phyloP scores from a whole-genome alignment of 2,113 vertebrate species.

The Myrmecobius fasciatus region DNA sequence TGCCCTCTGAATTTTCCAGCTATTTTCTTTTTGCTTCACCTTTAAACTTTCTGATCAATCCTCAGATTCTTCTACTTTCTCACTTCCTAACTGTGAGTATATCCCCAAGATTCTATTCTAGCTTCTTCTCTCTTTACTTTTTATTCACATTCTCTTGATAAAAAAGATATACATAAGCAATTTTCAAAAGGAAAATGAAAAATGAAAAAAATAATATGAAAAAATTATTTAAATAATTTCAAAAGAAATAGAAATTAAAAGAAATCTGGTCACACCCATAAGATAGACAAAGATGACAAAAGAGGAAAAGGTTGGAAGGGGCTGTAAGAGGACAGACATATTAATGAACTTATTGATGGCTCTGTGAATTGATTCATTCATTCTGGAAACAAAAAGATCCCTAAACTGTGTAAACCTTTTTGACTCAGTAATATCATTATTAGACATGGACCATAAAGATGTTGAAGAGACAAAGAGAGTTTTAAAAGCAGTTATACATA shows the following conservation, averaged over 20 bases:
- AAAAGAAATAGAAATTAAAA: background rate
- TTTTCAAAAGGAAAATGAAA: background rate
- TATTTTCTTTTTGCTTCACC: background rate
- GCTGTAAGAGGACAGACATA: background rate
- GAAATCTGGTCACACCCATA: background rate
- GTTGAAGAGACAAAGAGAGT: background rate
- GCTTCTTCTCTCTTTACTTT: background rate
- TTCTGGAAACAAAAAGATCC: background rate
- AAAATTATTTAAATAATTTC: background rate
- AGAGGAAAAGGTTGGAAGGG: background rate
- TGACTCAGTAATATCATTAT: background rate
- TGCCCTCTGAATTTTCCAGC: background rate
- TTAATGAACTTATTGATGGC: background rate
- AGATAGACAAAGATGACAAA: background rate
- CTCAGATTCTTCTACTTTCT: background rate
- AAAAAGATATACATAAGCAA: background rate
- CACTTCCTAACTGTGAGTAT: background rate
- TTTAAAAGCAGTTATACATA: background rate
- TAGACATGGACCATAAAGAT: background rate
- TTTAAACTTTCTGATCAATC: background rate
- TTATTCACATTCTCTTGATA: background rate
- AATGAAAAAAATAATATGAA: background rate
- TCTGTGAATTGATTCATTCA: background rate
- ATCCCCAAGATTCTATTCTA: background rate
- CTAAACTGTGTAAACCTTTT: background rate